These are phyloP conservation scores for Silvanus unidentatus DNA, from an alignment of 2,888 invertebrate genomes.

Conservation along the genomic window DNA sequence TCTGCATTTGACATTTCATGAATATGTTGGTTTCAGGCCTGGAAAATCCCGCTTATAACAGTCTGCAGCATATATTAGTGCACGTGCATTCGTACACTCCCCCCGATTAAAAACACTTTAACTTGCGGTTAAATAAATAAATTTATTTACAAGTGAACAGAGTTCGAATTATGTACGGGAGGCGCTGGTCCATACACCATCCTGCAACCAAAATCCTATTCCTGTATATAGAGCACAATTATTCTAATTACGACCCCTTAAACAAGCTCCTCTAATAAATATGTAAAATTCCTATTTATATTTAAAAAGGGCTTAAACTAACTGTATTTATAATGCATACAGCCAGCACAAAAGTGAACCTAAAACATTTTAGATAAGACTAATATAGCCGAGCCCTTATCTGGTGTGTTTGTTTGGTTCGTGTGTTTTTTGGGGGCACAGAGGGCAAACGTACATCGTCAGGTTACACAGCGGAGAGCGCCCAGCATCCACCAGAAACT, in stretches of 20 bases:
- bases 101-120: constrained; percentile 2
- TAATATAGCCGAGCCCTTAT: neutral
- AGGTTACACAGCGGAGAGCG: neutral
- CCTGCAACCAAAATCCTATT: too few relatives aligned
- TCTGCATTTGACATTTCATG: constrained; percentile 2
- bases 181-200: too few relatives aligned
- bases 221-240: too few relatives aligned
- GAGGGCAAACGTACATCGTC: neutral
- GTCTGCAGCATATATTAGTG: neutral
- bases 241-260: too few relatives aligned
- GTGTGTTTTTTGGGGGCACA: neutral
- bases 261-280: too few relatives aligned
- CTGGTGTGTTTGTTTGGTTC: neutral
- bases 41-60: neutral
- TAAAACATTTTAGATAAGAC: constrained; percentile 4
- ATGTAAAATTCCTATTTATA: too few relatives aligned
- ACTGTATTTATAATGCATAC: too few relatives aligned
- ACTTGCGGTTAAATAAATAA: neutral
- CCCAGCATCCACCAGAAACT: too few relatives aligned
- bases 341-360: neutral
- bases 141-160: too few relatives aligned
- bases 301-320: too few relatives aligned
- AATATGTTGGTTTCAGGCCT: neutral
- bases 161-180: too few relatives aligned
- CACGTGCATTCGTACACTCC: neutral